Percentiles rank a stretch among this genome's conserved stretches.
Conservation (phyloP, 2,797 vertebrate species). For the Amblyraja radiata region DNA sequence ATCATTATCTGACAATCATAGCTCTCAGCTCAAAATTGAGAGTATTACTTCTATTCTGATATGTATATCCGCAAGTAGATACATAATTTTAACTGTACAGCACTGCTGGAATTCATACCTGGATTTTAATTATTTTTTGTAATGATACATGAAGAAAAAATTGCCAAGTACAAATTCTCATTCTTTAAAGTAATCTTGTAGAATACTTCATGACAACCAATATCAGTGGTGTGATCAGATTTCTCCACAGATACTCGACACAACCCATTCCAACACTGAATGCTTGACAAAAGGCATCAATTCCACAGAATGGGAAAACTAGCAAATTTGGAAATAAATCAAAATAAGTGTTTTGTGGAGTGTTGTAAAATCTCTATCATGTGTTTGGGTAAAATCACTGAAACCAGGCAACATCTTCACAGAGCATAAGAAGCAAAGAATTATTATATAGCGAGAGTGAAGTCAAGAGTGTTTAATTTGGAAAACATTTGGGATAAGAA, state of each 20-base stretch:
- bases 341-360: neutral
- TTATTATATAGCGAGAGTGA: neutral
- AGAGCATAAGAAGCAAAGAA: neutral
- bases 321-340: neutral
- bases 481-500: no score
- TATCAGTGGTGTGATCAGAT: neutral
- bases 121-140: neutral
- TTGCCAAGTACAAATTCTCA: no score
- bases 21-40: neutral
- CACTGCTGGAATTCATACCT: neutral
- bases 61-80: neutral
- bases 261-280: neutral
- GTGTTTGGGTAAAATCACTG: neutral
- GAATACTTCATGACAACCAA: no score
- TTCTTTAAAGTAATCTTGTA: no score
- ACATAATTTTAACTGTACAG: neutral
- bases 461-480: no score
- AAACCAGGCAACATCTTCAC: neutral
- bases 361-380: neutral
- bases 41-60: neutral
- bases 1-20: conserved; percentile 22
- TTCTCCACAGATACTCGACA: neutral
- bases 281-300: neutral
- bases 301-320: neutral
- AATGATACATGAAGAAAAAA: no score